phyloP scores from a whole-genome alignment of 2,113 vertebrate genomes.

The Cinclus cinclus region DNA sequence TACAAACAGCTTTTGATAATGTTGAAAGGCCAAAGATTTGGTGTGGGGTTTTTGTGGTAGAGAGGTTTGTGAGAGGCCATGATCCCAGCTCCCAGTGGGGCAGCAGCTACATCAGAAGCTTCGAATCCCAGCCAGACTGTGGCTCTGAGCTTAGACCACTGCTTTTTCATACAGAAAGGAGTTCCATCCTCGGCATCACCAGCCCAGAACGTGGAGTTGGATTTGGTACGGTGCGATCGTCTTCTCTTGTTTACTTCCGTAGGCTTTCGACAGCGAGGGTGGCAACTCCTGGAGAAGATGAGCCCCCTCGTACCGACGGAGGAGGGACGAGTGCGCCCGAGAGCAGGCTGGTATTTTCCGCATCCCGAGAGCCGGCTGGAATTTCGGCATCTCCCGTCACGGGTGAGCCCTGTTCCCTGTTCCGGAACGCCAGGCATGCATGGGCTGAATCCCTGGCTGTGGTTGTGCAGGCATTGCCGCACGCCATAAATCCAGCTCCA shows the following conservation, averaged over 20 bases:
- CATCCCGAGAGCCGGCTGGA: not conserved
- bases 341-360: not conserved
- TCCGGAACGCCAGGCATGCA: not conserved
- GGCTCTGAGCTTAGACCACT: not conserved
- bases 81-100: rapidly evolving
- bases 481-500: not conserved
- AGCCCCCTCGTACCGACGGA: not conserved
- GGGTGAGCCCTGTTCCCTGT: not conserved
- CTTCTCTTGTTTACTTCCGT: not conserved
- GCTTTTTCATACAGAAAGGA: not conserved
- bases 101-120: not conserved
- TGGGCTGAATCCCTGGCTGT: not conserved
- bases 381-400: not conserved
- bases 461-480: not conserved
- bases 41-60: not conserved
- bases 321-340: not conserved
- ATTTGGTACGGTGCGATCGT: not conserved
- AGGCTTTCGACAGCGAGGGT: not conserved
- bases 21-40: not conserved
- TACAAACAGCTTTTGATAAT: not conserved
- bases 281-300: not conserved
- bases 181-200: not conserved
- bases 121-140: not conserved
- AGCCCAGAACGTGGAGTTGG: not conserved
- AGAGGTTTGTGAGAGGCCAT: not conserved